Percentiles rank a stretch among this genome's conserved stretches.
Evolutionary conservation across 2,113 vertebrate species (phyloP).

Genomic region (Azemiops feae): DNA sequence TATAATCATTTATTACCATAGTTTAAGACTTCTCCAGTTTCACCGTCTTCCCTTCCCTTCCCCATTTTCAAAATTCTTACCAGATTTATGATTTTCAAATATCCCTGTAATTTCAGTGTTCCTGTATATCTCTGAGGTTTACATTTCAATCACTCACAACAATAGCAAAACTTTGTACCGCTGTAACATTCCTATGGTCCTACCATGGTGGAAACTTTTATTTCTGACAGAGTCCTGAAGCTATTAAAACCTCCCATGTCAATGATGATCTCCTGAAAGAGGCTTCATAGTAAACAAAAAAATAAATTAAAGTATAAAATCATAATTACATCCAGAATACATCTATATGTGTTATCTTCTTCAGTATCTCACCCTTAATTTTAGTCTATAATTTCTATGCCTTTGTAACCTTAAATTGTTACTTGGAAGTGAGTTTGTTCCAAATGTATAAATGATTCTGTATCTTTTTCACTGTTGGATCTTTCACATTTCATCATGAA

Average conservation of each 20-base stretch:
- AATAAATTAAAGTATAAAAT: not conserved
- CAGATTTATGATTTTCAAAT: not conserved
- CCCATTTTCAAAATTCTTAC: not conserved
- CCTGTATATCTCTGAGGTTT: not conserved
- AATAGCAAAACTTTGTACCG: not conserved
- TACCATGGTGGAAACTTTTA: not conserved
- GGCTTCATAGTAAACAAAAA: not conserved
- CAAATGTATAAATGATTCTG: not conserved
- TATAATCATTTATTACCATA: not conserved
- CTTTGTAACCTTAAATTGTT: not conserved
- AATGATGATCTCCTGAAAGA: not conserved
- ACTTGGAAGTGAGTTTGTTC: not conserved
- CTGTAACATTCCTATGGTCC: not conserved
- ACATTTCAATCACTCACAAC: not conserved
- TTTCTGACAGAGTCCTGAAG: not conserved
- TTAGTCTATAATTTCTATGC: not conserved
- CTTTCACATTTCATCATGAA: not conserved
- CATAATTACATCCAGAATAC: not conserved
- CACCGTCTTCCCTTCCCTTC: not conserved
- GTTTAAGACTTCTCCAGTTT: not conserved
- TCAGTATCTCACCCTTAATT: not conserved
- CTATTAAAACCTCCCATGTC: not conserved
- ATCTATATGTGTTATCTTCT: not conserved
- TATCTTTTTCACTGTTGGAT: not conserved
- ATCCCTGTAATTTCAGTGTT: not conserved